A percentile compares a stretch with the other conserved stretches of the same genome.
These are phyloP conservation scores for Montipora foliosa DNA, from an alignment of 64 coral and sea anemone genomes.

Conservation along the genomic window DNA sequence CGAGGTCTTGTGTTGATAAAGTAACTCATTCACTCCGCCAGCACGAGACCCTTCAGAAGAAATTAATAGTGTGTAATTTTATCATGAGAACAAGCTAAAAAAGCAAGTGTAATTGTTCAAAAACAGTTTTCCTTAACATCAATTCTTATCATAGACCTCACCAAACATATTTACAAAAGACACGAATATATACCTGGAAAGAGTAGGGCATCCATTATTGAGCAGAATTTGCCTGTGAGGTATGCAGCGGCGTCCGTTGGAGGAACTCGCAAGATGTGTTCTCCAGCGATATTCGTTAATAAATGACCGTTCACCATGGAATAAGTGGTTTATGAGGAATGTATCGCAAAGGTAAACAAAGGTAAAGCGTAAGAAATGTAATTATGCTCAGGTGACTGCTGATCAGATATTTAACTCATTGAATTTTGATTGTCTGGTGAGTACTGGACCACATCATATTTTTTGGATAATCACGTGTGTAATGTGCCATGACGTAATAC, in stretches of 20 bases:
- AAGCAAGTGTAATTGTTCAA: background rate
- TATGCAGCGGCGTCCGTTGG: conserved; percentile 10
- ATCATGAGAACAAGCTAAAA: background rate
- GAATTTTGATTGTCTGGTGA: conserved; percentile 40
- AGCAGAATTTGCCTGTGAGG: conserved; percentile 25
- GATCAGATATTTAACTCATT: conserved; percentile 9
- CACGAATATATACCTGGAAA: conserved; percentile 49
- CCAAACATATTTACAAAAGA: background rate
- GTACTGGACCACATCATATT: conserved; percentile 21
- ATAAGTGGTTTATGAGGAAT: conserved; percentile 45
- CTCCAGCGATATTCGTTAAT: conserved; percentile 28
- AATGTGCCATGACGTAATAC: conserved; percentile 21
- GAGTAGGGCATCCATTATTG: conserved; percentile 34
- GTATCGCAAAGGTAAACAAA: conserved; percentile 46
- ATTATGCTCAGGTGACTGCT: conserved; percentile 49
- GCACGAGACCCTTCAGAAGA: background rate
- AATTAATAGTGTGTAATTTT: background rate
- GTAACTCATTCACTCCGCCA: background rate
- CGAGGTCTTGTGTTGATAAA: background rate
- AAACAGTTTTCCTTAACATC: background rate
- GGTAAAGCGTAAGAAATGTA: conserved; percentile 43
- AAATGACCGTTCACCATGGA: conserved; percentile 63
- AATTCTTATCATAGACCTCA: background rate
- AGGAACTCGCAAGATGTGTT: conserved; percentile 4
- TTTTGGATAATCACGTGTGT: conserved; percentile 26